Base-by-base conservation (phyloP, 2,797 vertebrate genomes). In the Dicrostonyx torquatus region DNA sequence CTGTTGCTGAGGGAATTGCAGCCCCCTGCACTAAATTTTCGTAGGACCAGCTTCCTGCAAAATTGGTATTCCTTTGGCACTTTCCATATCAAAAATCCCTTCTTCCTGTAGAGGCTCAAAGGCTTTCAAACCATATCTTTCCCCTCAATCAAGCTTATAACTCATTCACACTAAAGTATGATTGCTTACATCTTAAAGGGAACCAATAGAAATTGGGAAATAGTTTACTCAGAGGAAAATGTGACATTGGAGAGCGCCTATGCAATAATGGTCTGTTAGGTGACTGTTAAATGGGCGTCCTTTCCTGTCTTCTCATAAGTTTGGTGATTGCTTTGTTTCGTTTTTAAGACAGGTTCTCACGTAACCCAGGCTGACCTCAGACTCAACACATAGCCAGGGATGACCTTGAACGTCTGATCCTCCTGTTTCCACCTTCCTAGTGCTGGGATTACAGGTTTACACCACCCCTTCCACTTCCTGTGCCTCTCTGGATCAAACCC, bases 161-260 rank as follows among this genome's bases (percentile, higher is more conserved):
- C 62, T 95, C 91, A 84, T 83, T 96, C 94, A 95, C 60, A 94
- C 96, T 94, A 89, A 96, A 92, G 91, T 93, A 91, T 96, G 94
- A 95, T 76, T 92, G 92, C 91, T 95, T 97, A 72, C 60, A 64
- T 93, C 84, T 84, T 93, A 97, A 94, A 93, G 50, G 75, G 60
- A 77, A 76, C 66, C 91, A 78, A 12, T 64, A 34, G 73, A 64
- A 93, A 96, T 37, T 66, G 80, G 37, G 45, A 11, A 45, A 68
- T 53, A 26, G 60, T 96, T 97, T 90, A 58, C 34, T 89, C 37
- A 66, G 87, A 96, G 20, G 68, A 80, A 96, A 91, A 60, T 87
- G 92, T 89, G 89, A 53, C 62, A 60, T 13, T 75, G 82, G 70
- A 89, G 86, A 91, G 82, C 80, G 75, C 73, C 45, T 77, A 83